Conservation (phyloP, 2,113 vertebrate genomes). For the Agelaius tricolor region DNA sequence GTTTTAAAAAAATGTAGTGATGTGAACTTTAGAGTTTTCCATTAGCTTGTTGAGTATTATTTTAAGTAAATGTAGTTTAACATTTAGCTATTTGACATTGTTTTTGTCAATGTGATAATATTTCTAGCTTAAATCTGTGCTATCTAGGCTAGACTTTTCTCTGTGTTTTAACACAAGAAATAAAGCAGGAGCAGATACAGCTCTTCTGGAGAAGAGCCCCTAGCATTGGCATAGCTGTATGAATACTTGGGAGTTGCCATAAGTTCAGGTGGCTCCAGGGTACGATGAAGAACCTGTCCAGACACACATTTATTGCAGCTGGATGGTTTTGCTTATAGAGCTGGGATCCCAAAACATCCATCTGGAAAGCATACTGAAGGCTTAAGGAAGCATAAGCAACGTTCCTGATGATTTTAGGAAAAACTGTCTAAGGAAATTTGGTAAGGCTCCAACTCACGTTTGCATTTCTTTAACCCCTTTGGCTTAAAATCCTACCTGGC, state of each 20-base stretch:
- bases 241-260: not conserved
- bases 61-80: not conserved
- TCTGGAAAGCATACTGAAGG: slow-evolving; percentile 37
- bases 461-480: slow-evolving; percentile 15
- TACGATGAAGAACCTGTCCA: slow-evolving; percentile 7
- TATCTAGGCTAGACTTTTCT: not conserved
- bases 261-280: slow-evolving; percentile 20
- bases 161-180: not conserved
- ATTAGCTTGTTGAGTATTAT: not conserved
- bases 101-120: not conserved
- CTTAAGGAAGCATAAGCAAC: slow-evolving; percentile 15
- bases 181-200: not conserved
- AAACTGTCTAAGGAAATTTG: slow-evolving; percentile 27
- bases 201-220: not conserved
- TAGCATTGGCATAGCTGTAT: not conserved
- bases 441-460: not conserved
- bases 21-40: not conserved
- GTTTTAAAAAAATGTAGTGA: not conserved
- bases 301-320: slow-evolving; percentile 26
- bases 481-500: not conserved
- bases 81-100: not conserved
- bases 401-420: not conserved
- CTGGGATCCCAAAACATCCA: slow-evolving; percentile 29
- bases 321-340: slow-evolving; percentile 33
- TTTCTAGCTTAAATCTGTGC: not conserved